Base-by-base conservation (phyloP, 2,113 vertebrate species). In the Lophura nycthemera region DNA sequence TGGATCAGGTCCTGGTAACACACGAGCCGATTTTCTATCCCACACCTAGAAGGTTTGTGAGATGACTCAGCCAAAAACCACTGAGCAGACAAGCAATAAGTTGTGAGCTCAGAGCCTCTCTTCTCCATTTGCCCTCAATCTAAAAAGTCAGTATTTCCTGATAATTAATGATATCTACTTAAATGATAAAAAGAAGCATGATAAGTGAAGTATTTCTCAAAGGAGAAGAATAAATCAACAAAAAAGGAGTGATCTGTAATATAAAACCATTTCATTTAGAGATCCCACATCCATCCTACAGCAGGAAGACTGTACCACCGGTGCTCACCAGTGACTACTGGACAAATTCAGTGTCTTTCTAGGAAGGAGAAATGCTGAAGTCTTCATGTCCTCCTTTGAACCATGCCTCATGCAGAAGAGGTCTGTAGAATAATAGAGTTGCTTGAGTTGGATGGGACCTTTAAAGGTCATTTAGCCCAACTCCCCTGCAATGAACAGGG, bases 21-120 rank as follows among this genome's bases (percentile, higher is more conserved):
- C 21, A 36, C 42, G 18, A 91, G 76, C 40, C 75, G 72, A 85
- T 86, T 91, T 89, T 61, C 82, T 79, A 73, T 70, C 45, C 65
- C 45, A 75, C 56, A 91, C 83, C 83, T 77, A 69, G 76, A 95
- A 93, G 72, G 50, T 63, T 83, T 50, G 74, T 71, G 79, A 61
- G 38, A 61, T 90, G 50, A 88, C 52, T 91, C 92, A 88, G 50
- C 50, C 40, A 22, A 78, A 43, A 11, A 34, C 21, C 60, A 82
- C 32, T 10, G 1, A 90, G 59, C 34, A 91, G 40, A 76, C 8
- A 66, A 11, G 13, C 24, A 57, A 40, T 43, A 78, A 71, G 54
- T 29, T 56, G 42, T 79, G 54, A 82, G 27, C 6, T 38, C 22
- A 60, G 18, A 57, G 40, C 4, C 22, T 72, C 7, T 57, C 10